Evolutionary conservation across 1,140 invertebrate genomes (phyloP), one percentile per base, ranked within the genome.

Genomic region (Babylonia areolata): DNA sequence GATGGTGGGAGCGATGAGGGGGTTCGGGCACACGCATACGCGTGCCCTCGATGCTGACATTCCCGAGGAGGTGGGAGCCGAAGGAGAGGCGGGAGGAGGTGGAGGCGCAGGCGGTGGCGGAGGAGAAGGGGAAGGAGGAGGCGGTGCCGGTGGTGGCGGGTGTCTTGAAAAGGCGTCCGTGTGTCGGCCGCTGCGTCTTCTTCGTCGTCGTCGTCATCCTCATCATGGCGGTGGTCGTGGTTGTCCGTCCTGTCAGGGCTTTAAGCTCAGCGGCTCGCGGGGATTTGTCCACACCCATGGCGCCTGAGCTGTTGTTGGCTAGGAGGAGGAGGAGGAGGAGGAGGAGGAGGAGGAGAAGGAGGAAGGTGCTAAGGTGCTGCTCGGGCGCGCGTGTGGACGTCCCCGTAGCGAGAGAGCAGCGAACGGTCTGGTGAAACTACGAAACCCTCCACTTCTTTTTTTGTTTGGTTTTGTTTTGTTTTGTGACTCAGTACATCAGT

Each of bases 221-320:
- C 51, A 28, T 31, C 81, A 82, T 82, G 81, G 58, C 37, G 81
- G 40, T 51, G 31, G 23, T 31, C 81, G 71, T 82, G 81, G 58
- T n/a, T 54, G 40, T 12, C 23, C 81, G 81, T 17, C 81, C 81
- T 33, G 81, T 82, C 51, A 82, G 35, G 39, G 39, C 69, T 31
- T 82, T 58, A 5, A 82, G 81, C 81, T 82, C 81, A 54, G 64
- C 54, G 11, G 39, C 17, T 51, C 9, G 46, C 9, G 46, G 17
- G 5, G 71, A 37, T 5, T 37, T 54, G 20, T 82, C 81, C 54
- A 82, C 54, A 37, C 54, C 81, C 81, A 82, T 82, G 81, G 9
- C n/a, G 80, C 15, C 46, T 15, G 2, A 2, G 46, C 2, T 9
- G 46, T 9, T 51, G 46, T 51, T 9, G 46, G 46, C 17, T 46